Evolutionary conservation across 2,113 vertebrate genomes (phyloP).

Genomic region (Chionomys nivalis): DNA sequence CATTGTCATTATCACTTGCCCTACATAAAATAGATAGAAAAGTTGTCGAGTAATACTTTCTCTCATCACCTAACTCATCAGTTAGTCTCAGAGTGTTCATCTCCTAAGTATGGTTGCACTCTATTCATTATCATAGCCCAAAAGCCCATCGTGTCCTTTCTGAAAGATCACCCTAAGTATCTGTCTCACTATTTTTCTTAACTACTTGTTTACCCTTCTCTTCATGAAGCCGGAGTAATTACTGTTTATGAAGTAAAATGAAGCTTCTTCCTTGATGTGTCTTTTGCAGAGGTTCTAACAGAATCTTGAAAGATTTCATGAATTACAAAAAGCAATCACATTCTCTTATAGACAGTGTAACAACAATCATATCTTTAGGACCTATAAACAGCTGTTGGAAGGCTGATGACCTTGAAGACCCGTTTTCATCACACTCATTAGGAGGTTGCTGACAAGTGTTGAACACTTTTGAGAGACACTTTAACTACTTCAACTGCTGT

Average conservation of each 20-base stretch:
- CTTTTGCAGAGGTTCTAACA: not conserved
- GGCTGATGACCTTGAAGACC: not conserved
- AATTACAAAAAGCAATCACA: not conserved
- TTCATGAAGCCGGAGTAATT: not conserved
- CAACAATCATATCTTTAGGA: fast-evolving
- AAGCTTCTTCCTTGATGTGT: not conserved
- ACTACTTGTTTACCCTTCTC: not conserved
- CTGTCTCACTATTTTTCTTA: not conserved
- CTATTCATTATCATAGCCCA: not conserved
- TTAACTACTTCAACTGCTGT: constrained; percentile 48
- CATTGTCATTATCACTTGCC: not conserved
- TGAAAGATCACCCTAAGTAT: not conserved
- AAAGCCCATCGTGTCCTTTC: not conserved
- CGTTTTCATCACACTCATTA: not conserved
- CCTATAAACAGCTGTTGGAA: constrained; percentile 11
- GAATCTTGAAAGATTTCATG: not conserved
- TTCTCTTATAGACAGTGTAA: not conserved
- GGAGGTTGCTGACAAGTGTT: not conserved
- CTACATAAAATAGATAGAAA: not conserved
- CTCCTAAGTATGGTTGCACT: not conserved
- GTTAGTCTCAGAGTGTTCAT: not conserved
- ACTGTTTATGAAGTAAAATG: not conserved
- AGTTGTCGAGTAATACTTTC: not conserved
- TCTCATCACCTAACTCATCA: not conserved
- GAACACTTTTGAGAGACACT: constrained; percentile 38